These are phyloP conservation scores for Asarcornis scutulata DNA, from an alignment of 2,113 vertebrate genomes.

Conservation along the genomic window DNA sequence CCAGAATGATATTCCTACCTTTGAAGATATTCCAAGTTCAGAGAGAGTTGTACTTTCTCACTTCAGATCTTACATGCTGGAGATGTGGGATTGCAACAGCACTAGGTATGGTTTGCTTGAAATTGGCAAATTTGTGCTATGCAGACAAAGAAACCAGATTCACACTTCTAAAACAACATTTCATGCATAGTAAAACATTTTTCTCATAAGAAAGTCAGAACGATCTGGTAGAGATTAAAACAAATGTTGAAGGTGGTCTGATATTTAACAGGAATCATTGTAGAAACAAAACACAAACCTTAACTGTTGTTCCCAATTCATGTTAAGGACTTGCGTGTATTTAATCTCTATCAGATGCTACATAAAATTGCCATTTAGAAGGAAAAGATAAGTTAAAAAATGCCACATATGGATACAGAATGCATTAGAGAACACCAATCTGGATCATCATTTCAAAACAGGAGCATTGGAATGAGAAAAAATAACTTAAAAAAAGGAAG, in stretches of 20 bases:
- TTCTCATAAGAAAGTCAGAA: constrained; percentile 1
- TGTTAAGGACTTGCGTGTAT: neutral
- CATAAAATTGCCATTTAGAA: constrained; percentile 18
- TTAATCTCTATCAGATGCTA: neutral
- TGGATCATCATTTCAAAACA: neutral
- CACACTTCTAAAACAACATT: neutral
- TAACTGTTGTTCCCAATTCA: neutral
- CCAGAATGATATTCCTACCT: neutral
- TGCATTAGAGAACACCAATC: neutral
- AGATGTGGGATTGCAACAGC: neutral
- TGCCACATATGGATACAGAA: neutral
- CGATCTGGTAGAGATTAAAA: constrained; percentile 26
- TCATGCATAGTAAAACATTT: neutral
- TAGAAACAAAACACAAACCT: constrained; percentile 2
- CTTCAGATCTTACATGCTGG: neutral
- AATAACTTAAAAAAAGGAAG: neutral
- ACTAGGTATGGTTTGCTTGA: constrained; percentile 18
- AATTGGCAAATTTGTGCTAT: neutral
- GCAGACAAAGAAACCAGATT: constrained; percentile 3
- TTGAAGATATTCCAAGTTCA: constrained; percentile 35
- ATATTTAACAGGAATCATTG: neutral
- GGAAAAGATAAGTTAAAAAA: neutral
- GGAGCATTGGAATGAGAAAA: neutral
- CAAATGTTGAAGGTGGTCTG: constrained; percentile 11
- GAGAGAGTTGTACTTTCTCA: constrained; percentile 22